phyloP scores from a whole-genome alignment of 2,797 vertebrate species.

The Coilia nasus region DNA sequence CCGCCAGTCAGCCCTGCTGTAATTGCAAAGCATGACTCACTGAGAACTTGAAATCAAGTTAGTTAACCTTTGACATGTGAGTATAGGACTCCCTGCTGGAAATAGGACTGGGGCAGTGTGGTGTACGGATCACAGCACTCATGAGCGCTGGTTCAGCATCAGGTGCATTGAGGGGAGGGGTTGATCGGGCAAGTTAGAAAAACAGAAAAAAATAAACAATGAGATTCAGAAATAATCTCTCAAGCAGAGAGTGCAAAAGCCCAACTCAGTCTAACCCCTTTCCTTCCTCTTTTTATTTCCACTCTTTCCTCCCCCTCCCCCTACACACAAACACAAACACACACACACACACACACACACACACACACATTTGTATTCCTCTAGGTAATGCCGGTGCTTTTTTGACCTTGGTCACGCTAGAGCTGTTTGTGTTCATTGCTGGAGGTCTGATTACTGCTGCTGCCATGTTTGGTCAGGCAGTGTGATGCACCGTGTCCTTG shows the following conservation, averaged over 20 bases:
- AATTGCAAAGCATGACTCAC: background rate
- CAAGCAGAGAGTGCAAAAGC: background rate
- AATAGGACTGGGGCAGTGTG: too few species aligned
- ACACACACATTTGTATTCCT: slow-evolving; percentile 15
- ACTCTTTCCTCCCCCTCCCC: background rate
- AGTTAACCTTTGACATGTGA: background rate
- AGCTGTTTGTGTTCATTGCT: slow-evolving; percentile 21
- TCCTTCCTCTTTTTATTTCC: background rate
- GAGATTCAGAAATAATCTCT: background rate
- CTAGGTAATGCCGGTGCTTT: slow-evolving; percentile 5
- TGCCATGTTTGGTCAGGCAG: slow-evolving; percentile 20
- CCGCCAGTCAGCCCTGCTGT: background rate
- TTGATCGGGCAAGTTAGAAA: too few species aligned
- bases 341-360: slow-evolving; percentile 22
- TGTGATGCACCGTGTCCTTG: background rate
- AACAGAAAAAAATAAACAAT: background rate
- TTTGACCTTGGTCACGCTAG: slow-evolving; percentile 23
- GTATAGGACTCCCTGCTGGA: background rate
- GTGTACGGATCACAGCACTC: too few species aligned
- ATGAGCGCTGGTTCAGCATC: too few species aligned
- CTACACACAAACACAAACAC: slow-evolving; percentile 23
- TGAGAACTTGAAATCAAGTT: background rate
- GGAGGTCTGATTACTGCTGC: slow-evolving; percentile 19
- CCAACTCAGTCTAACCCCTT: background rate
- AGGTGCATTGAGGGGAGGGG: too few species aligned